Percentiles rank a stretch among this genome's conserved stretches.
phyloP scores from a whole-genome alignment of 2,113 vertebrate genomes.

The Percina caprodes region DNA sequence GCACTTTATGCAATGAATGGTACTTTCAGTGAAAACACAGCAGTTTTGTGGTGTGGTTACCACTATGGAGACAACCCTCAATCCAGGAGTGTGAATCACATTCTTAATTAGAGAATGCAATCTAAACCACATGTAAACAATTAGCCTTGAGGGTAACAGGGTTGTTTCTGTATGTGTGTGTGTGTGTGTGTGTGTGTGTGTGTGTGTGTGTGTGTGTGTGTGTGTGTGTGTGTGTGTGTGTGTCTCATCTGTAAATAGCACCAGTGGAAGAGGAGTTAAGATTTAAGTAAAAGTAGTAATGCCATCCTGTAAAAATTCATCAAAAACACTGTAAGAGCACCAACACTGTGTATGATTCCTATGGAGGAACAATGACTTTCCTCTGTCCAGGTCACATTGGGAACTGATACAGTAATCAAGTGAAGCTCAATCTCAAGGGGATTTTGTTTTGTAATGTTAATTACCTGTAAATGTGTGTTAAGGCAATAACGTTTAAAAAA shows the following conservation, averaged over 20 bases:
- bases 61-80: constrained; percentile 66
- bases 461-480: too few relatives aligned
- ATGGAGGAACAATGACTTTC: too few relatives aligned
- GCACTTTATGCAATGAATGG: constrained; percentile 31
- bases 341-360: too few relatives aligned
- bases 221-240: not conserved
- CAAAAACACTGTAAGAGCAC: too few relatives aligned
- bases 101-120: constrained; percentile 70
- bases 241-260: not conserved
- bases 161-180: constrained; percentile 25
- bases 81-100: constrained; percentile 79
- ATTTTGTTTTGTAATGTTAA: too few relatives aligned
- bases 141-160: constrained; percentile 67
- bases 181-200: constrained; percentile 8
- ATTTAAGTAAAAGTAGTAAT: not conserved
- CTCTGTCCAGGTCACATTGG: too few relatives aligned
- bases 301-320: not conserved
- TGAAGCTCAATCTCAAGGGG: too few relatives aligned
- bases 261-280: not conserved
- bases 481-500: too few relatives aligned
- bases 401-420: too few relatives aligned
- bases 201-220: constrained; percentile 5
- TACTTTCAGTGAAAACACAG: constrained; percentile 39
- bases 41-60: constrained; percentile 64
- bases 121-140: constrained; percentile 74